Percentiles rank a stretch among this genome's conserved stretches.
phyloP scores from a whole-genome alignment of 2,888 invertebrate species.

The Heliconius ismenius region DNA sequence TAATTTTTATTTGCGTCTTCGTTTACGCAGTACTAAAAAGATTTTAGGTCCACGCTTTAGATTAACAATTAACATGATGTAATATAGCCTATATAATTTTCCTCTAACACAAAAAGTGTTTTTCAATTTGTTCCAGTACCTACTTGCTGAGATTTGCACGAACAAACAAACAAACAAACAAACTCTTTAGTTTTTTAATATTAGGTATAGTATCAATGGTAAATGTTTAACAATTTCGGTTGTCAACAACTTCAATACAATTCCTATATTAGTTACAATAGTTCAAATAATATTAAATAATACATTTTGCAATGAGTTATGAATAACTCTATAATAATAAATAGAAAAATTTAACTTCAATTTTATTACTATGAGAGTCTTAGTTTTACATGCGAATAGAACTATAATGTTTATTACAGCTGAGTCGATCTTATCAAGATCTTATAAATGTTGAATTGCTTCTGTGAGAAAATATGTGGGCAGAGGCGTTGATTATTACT shows the following conservation, averaged over 20 bases:
- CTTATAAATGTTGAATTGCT: conserved; percentile 26
- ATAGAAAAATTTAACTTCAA: neutral
- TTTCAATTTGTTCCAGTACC: neutral
- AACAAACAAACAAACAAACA: neutral
- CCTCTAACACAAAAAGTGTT: neutral
- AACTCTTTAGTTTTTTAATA: neutral
- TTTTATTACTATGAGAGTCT: conserved; percentile 11
- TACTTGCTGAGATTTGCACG: neutral
- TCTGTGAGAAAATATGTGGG: conserved; percentile 31
- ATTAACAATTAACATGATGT: no score
- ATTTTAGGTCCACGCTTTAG: no score
- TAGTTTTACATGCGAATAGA: conserved; percentile 19
- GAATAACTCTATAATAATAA: neutral
- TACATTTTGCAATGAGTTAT: neutral
- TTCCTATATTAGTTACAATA: neutral
- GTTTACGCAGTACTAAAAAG: no score
- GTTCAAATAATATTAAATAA: neutral
- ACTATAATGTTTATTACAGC: conserved; percentile 22
- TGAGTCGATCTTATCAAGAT: conserved; percentile 23
- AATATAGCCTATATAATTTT: no score
- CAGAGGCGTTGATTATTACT: conserved; percentile 27
- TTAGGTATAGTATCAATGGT: neutral
- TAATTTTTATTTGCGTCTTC: neutral
- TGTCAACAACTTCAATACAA: no score
- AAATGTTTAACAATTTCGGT: neutral